Base-by-base conservation (phyloP, 92 coral and sea anemone genomes). In the Porites rus region DNA sequence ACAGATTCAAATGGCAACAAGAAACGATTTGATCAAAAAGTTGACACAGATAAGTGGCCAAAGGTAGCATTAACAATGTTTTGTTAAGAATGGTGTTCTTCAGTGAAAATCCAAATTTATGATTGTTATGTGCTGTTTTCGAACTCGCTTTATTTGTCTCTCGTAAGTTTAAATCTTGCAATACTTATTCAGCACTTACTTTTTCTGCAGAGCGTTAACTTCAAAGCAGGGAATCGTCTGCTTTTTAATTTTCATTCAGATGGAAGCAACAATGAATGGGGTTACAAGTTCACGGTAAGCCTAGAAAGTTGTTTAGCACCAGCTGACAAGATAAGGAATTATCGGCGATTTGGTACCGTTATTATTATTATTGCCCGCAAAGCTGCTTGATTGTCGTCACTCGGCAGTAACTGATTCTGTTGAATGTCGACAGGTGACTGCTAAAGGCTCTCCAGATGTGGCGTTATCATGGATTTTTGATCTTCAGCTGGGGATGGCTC, bases 1-100 rank as follows among this genome's bases (percentile, higher is more conserved):
- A 97, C 99, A 24, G 99, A 97, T 81, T 97, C 98, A 24, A 93
- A 95, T 78, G 99, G 99, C 6, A 94, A 86, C 69, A 97, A 95
- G 76, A 92, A 92, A 79, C 87, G 98, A 59, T 97, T 97, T 92
- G 99, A 97, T 83, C 99, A 97, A 64, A 97, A 95, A 87, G 99
- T 95, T 79, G 99, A 98, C 61, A 95, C 99, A n/a, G 99, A 97
- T 12, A 97, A 97, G 76, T 97, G 99, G 99, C 99, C 99, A 19
- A 69, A 79, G 93, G 99, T 97, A 88, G 1, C 84, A 19, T 11
- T 53, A n/a, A 4, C 11, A 52, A 5, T 54, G 38, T 8, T 22
- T 28, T 4, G 21, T 17, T 18, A 21, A 74, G 51, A 51, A 38
- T 11, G 16, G 12, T 56, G 16, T 56, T 10, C 16, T 56, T 56